Conservation (phyloP, 2,113 vertebrate genomes). For the Anas platyrhynchos region DNA sequence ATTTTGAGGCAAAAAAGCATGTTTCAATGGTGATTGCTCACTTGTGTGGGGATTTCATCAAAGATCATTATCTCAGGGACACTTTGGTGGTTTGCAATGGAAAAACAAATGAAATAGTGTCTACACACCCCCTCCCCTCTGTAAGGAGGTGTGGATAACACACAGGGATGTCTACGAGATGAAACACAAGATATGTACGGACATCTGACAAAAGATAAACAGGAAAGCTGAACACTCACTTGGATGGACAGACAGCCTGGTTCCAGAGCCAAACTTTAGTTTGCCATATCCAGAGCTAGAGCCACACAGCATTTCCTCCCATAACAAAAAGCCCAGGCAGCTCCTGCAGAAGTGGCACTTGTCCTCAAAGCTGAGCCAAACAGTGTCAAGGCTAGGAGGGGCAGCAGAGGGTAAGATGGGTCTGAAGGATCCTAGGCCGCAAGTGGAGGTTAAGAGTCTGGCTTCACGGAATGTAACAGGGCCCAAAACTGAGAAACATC, state of each 20-base stretch:
- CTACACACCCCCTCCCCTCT: background rate
- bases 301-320: conserved; percentile 30
- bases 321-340: conserved; percentile 43
- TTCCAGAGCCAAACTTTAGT: conserved; percentile 55
- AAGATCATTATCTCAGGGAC: background rate
- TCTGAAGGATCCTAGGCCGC: no score
- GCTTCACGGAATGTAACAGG: background rate
- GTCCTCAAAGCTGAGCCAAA: background rate
- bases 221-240: conserved; percentile 38
- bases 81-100: background rate
- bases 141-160: rapidly evolving
- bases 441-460: background rate
- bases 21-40: no score
- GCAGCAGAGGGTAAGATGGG: no score
- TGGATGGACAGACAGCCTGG: conserved; percentile 42
- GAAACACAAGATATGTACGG: background rate
- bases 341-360: background rate
- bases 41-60: no score
- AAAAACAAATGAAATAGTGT: rapidly evolving
- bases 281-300: background rate
- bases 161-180: rapidly evolving
- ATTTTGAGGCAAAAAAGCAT: no score
- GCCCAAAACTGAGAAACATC: background rate
- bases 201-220: background rate
- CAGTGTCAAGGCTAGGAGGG: background rate